Base-by-base conservation (phyloP, 1,140 invertebrate species). In the Cydia splendana region DNA sequence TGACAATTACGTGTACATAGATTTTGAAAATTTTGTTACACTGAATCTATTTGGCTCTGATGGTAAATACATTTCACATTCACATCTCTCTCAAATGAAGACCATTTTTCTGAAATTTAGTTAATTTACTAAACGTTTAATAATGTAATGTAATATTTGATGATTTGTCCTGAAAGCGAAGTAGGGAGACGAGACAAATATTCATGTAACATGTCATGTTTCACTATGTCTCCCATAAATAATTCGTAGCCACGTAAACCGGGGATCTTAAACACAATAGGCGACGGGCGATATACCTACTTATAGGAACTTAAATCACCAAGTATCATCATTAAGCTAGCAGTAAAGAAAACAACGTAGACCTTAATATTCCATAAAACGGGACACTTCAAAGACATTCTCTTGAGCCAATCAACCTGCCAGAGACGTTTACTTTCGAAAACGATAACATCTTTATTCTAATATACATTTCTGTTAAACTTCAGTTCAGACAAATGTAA, bases 1-100 rank as follows among this genome's bases (percentile, higher is more conserved):
- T 81, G 76, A 83, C 77, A 79, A 80, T 42, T 71, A 71, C 4
- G 18, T 42, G 20, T 18, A 71, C 75, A 87, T 88, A 87, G 85
- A 87, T 89, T 84, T 78, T 51, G 67, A 80, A 86, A 85, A 82
- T 89, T 88, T 83, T 30, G 85, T 85, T 80, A 62, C 57, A 75
- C 76, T 76, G 34, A 85, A 89, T 90, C 90, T 87, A 87, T 82
- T 78, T 75, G 87, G 88, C 84, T 82, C 79, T 77, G 30, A 73
- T 24, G 67, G 5, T 75, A 74, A 74, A 51, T 15, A 51, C 48
- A 13, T 51, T 24, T 62, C 7, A 18, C 9, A 62, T 24, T 62
- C 7, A 18, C 9, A 62, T 24, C 20, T 62, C 57, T 9, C 65
- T 38, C 13, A 34, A 65, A 20, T 20, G 53, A 62, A 24, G 7